These are phyloP conservation scores for Melinaea marsaeus DNA, from an alignment of 2,888 invertebrate genomes.

Conservation along the genomic window DNA sequence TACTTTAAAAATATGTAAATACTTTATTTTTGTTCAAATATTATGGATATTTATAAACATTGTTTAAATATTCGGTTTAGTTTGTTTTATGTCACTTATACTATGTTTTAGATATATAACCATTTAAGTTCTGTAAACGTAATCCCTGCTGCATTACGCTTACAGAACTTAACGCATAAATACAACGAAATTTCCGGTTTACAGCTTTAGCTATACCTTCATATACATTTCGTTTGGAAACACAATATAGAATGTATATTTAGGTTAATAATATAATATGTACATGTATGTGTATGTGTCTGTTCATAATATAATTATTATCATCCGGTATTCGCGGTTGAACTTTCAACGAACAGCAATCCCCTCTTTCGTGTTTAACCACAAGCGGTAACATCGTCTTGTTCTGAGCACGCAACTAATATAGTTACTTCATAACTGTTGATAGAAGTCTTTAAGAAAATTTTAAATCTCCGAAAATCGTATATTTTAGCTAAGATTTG, in stretches of 20 bases:
- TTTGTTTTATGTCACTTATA: background rate
- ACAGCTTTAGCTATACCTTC: no score
- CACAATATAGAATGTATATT: no score
- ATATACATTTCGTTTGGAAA: no score
- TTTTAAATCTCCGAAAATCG: no score
- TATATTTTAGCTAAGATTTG: no score
- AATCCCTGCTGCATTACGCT: no score
- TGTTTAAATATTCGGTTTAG: background rate
- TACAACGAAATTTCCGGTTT: no score
- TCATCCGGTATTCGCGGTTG: slow-evolving; percentile 57
- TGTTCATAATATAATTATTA: slow-evolving; percentile 31
- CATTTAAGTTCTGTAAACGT: no score
- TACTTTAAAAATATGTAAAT: background rate
- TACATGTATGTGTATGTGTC: slow-evolving; percentile 13
- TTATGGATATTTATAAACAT: background rate
- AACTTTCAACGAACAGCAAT: slow-evolving; percentile 65
- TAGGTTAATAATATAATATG: background rate
- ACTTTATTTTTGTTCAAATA: background rate
- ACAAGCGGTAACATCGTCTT: slow-evolving; percentile 52
- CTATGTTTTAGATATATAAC: no score
- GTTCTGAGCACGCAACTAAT: slow-evolving; percentile 30
- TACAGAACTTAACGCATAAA: no score
- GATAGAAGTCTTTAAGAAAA: no score
- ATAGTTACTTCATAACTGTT: background rate
- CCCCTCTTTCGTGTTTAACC: slow-evolving; percentile 70